Conservation (phyloP, 2,888 invertebrate species). For the Tiliacea aurago region DNA sequence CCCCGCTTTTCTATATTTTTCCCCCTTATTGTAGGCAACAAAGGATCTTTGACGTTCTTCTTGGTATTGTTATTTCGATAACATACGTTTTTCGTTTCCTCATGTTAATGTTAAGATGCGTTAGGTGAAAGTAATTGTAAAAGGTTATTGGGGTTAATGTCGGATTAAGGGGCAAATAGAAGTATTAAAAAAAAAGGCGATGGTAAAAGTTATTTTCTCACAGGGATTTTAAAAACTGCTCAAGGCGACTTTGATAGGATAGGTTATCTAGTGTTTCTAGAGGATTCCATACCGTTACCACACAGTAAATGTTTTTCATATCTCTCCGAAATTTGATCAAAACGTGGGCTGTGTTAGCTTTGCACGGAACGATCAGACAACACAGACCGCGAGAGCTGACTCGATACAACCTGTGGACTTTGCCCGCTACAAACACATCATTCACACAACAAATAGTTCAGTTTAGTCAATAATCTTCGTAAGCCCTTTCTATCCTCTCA, state of each 20-base stretch:
- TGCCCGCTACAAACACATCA: conserved; percentile 12
- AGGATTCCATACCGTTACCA: not conserved
- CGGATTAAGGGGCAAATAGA: conserved; percentile 2
- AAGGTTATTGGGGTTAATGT: conserved; percentile 39
- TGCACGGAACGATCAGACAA: conserved; percentile 18
- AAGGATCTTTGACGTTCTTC: conserved; percentile 50
- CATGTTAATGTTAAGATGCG: conserved; percentile 49
- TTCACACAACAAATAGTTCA: not conserved
- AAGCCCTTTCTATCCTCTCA: conserved; percentile 1
- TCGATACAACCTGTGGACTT: not conserved
- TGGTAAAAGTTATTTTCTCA: not conserved
- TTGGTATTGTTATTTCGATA: conserved; percentile 53
- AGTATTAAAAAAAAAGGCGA: not conserved
- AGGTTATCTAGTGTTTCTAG: not conserved
- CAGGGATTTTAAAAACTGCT: not conserved
- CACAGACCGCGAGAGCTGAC: conserved; percentile 3
- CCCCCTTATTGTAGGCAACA: conserved; percentile 36
- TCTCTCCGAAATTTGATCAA: conserved; percentile 10
- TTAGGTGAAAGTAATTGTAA: conserved; percentile 53
- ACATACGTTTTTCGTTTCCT: conserved; percentile 43
- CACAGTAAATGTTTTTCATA: conserved; percentile 6
- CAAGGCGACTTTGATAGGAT: not conserved
- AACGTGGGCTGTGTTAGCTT: not conserved
- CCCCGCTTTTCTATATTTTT: conserved; percentile 22
- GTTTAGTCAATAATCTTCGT: conserved; percentile 8